Percentiles rank a stretch among this genome's conserved stretches.
Evolutionary conservation across 2,113 vertebrate species (phyloP).

Genomic region (Oreochromis tanganicae): DNA sequence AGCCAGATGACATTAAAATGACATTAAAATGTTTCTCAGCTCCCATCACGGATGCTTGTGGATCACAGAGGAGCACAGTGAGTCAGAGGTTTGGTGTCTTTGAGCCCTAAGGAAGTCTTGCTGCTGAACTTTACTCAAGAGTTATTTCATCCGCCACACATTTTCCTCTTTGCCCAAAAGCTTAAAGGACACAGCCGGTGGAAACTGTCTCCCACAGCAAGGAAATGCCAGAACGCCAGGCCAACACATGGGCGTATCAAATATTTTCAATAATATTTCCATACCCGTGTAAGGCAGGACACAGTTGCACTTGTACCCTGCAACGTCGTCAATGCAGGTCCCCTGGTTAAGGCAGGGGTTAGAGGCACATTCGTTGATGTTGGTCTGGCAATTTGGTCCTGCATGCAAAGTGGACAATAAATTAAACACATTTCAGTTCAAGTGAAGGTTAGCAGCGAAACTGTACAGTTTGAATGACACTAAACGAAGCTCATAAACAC

Average conservation of each 20-base stretch:
- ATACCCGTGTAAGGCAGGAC: slow-evolving; percentile 90
- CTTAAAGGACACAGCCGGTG: neutral
- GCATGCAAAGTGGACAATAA: neutral
- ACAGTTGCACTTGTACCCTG: slow-evolving; percentile 93
- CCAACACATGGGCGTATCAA: neutral
- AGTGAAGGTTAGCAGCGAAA: neutral
- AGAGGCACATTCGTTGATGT: slow-evolving; percentile 95
- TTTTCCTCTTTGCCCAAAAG: slow-evolving; percentile 11
- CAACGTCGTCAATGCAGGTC: slow-evolving; percentile 89
- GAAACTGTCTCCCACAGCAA: neutral
- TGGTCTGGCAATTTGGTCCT: slow-evolving; percentile 96
- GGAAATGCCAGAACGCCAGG: slow-evolving; percentile 27
- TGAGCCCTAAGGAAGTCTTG: slow-evolving; percentile 54
- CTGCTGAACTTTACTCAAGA: slow-evolving; percentile 48
- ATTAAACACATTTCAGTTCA: neutral
- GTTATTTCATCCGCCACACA: slow-evolving; percentile 5
- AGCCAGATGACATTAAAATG: slow-evolving; percentile 22
- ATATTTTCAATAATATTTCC: slow-evolving; percentile 28
- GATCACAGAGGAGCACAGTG: slow-evolving; percentile 3
- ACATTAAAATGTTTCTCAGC: slow-evolving; percentile 44
- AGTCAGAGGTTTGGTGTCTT: slow-evolving; percentile 25
- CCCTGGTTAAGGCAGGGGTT: slow-evolving; percentile 96
- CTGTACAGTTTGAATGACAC: neutral
- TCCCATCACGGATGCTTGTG: slow-evolving; percentile 6
- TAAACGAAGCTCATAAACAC: neutral